These are phyloP conservation scores for Artibeus jamaicensis DNA, from an alignment of 2,797 vertebrate genomes.

Conservation along the genomic window DNA sequence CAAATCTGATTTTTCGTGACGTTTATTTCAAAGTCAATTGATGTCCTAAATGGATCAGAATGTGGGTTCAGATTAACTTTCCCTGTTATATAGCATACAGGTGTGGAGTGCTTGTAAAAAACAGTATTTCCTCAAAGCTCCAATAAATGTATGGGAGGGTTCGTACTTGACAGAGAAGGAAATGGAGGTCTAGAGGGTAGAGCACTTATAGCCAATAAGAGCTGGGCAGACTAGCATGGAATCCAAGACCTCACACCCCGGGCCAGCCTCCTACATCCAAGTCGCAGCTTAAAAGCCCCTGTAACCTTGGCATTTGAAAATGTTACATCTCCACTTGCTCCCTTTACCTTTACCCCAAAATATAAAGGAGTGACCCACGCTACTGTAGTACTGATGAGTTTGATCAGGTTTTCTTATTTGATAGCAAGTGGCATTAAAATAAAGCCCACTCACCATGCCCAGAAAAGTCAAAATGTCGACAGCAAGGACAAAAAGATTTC, in stretches of 20 bases:
- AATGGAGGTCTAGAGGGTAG: neutral
- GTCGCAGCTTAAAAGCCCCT: neutral
- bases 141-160: neutral
- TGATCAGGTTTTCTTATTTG: neutral
- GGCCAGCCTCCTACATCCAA: neutral
- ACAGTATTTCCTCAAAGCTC: neutral
- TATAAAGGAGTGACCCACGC: neutral
- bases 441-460: neutral
- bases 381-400: neutral
- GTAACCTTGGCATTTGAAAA: neutral
- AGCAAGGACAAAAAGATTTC: neutral
- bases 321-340: neutral
- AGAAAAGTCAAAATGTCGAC: neutral
- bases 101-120: neutral
- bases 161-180: neutral
- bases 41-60: neutral
- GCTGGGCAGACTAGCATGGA: neutral
- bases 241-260: too few relatives aligned
- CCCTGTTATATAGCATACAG: neutral
- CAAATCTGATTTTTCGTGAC: neutral
- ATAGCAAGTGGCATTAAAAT: neutral
- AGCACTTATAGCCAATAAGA: neutral
- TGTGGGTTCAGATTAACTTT: neutral
- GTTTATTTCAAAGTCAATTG: constrained; percentile 9
- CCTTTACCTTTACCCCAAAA: neutral